Evolutionary conservation across 2,113 vertebrate genomes (phyloP).

Genomic region (Halichoerus grypus): DNA sequence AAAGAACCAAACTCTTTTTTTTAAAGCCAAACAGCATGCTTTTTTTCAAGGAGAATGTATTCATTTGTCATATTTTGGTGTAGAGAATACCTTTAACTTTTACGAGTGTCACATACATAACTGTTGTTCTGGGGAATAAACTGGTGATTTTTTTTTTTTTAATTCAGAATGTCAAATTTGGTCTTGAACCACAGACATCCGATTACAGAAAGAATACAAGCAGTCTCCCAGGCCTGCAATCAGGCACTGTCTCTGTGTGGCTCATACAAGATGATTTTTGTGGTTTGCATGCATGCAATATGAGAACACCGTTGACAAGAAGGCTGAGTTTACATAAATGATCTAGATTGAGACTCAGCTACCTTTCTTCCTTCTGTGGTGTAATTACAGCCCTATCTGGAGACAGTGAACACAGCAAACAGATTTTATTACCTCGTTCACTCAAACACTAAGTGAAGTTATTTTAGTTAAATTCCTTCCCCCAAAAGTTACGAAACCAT

Average conservation of each 20-base stretch:
- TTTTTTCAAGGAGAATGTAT: slow-evolving; percentile 66
- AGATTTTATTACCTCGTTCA: slow-evolving; percentile 92
- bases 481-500: slow-evolving; percentile 72
- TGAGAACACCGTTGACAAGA: slow-evolving; percentile 90
- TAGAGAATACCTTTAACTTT: slow-evolving; percentile 61
- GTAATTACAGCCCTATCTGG: slow-evolving; percentile 95
- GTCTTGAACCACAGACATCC: slow-evolving; percentile 76
- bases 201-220: slow-evolving; percentile 83
- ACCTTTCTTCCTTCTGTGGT: slow-evolving; percentile 91
- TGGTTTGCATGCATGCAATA: slow-evolving; percentile 89
- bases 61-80: slow-evolving; percentile 68
- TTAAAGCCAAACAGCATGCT: slow-evolving; percentile 51
- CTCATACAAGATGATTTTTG: slow-evolving; percentile 91
- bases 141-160: slow-evolving; percentile 75
- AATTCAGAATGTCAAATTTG: slow-evolving; percentile 84
- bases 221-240: slow-evolving; percentile 85
- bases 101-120: slow-evolving; percentile 58
- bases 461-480: slow-evolving; percentile 87
- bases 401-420: slow-evolving; percentile 92
- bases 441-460: slow-evolving; percentile 88
- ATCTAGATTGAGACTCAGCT: slow-evolving; percentile 89
- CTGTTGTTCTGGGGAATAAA: slow-evolving; percentile 49
- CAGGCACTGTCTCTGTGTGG: slow-evolving; percentile 88
- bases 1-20: slow-evolving; percentile 56
- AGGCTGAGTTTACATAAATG: slow-evolving; percentile 93